Evolutionary conservation across 2,888 invertebrate species (phyloP), one percentile per base, ranked within the genome.

Genomic region (Cephus rjabovi): DNA sequence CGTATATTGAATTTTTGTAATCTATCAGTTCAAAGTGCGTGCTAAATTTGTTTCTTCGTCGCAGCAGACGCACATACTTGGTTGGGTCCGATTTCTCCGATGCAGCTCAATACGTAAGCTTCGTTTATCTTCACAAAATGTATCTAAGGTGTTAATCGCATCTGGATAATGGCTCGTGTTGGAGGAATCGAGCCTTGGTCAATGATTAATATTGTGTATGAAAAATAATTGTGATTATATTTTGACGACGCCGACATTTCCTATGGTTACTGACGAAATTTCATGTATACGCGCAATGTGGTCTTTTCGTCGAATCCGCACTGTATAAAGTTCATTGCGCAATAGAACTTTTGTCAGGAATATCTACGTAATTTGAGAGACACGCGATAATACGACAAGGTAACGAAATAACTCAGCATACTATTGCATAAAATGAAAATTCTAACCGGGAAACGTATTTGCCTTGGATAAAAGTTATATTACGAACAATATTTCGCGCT

Each of bases 371-470:
- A 23, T 23, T 56, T 9, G 2, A 56, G 56, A 2, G 56, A 56
- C 9, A 56, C 15, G 40, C 23, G 9, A 1, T 23, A 23, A 56
- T 23, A 2, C 56, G 15, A 23, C 6, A 9, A 23, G 56, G 1
- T 56, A 56, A 56, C 56, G 56, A 56, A 0, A 9, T 56, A 71
- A 34, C 37, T 69, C 33, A 34, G 69, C 37, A 40, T 75, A 40
- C 31, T 68, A n/a, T 34, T 34, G 73, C 40, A 73, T 35, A 68
- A 56, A 40, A 33, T 73, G 33, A 69, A 56, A 31, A 69, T 73
- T 73, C 15, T 76, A 81, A 85, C 79, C 76, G 73, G 77, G 82
- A 84, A 85, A 85, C 81, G 83, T 81, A 85, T 83, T 84, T 84
- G 84, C 84, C 84, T 84, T 84, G 75, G 80, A 83, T 80, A 80